Evolutionary conservation across 2,888 invertebrate genomes (phyloP).

Genomic region (Scaptomyza reducta): DNA sequence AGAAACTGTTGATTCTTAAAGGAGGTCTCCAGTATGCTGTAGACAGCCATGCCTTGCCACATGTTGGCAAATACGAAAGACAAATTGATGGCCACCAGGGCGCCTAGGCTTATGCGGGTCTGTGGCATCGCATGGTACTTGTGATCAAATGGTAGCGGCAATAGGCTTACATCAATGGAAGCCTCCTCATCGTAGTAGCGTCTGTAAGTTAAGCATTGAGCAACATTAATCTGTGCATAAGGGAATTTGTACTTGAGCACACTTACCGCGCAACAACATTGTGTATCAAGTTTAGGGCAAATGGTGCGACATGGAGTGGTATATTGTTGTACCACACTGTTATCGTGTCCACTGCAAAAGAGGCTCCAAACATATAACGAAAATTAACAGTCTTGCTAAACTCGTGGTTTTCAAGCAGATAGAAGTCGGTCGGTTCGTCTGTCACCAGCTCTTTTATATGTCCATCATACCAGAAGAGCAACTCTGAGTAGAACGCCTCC

Average conservation of each 20-base stretch:
- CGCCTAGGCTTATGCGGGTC: slow-evolving; percentile 39
- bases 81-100: slow-evolving; percentile 48
- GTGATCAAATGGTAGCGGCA: slow-evolving; percentile 48
- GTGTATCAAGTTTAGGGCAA: slow-evolving; percentile 62
- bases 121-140: slow-evolving; percentile 38
- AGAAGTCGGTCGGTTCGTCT: background rate
- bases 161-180: slow-evolving; percentile 53
- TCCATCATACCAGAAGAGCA: slow-evolving; percentile 66
- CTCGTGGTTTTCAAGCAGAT: slow-evolving; percentile 26
- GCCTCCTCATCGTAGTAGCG: slow-evolving; percentile 45
- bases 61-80: slow-evolving; percentile 45
- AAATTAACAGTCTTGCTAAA: slow-evolving; percentile 44
- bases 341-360: slow-evolving; percentile 29
- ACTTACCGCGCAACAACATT: slow-evolving; percentile 66
- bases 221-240: background rate
- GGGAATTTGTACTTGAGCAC: background rate
- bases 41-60: slow-evolving; percentile 35
- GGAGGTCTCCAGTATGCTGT: slow-evolving; percentile 32
- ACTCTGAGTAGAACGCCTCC: slow-evolving; percentile 42
- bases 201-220: slow-evolving; percentile 21
- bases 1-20: slow-evolving; percentile 58
- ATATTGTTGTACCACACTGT: slow-evolving; percentile 72
- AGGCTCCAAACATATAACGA: slow-evolving; percentile 54
- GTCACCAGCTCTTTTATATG: slow-evolving; percentile 21
- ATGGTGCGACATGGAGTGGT: slow-evolving; percentile 64